A percentile compares a stretch with the other conserved stretches of the same genome.
Evolutionary conservation across 1,140 invertebrate species (phyloP).

Genomic region (Aphidius gifuensis): DNA sequence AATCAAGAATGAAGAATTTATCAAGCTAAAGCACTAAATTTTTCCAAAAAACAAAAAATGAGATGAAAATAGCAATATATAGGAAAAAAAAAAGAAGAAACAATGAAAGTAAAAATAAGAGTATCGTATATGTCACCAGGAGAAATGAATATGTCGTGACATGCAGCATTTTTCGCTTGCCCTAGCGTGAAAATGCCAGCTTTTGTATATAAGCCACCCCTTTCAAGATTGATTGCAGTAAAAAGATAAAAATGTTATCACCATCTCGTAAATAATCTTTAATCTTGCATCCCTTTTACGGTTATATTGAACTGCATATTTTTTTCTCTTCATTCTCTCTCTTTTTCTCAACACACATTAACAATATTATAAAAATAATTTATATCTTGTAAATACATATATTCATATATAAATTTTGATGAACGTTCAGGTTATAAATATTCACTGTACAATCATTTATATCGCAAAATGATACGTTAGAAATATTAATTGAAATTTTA

Average conservation of each 20-base stretch:
- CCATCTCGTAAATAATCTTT: slow-evolving; percentile 54
- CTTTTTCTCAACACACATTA: too few relatives aligned
- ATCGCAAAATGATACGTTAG: too few relatives aligned
- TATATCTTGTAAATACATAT: too few relatives aligned
- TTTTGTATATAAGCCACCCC: slow-evolving; percentile 37
- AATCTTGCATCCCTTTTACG: slow-evolving; percentile 34
- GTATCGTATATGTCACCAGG: slow-evolving; percentile 26
- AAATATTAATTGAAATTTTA: too few relatives aligned
- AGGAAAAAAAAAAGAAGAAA: too few relatives aligned
- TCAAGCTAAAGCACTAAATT: too few relatives aligned
- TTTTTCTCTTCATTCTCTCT: neutral
- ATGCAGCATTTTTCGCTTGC: slow-evolving; percentile 50
- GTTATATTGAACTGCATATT: slow-evolving; percentile 8
- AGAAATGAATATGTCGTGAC: slow-evolving; percentile 54
- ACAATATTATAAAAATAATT: too few relatives aligned
- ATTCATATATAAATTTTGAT: too few relatives aligned
- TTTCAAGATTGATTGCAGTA: slow-evolving; percentile 50
- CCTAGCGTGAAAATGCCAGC: slow-evolving; percentile 47
- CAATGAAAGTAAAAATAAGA: neutral
- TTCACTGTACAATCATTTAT: too few relatives aligned
- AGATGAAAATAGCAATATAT: neutral
- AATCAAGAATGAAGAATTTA: too few relatives aligned
- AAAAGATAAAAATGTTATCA: slow-evolving; percentile 53
- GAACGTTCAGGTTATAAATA: too few relatives aligned
- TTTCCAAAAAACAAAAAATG: too few relatives aligned